Conservation (phyloP, 2,113 vertebrate species). For the Grammomys dolichurus region DNA sequence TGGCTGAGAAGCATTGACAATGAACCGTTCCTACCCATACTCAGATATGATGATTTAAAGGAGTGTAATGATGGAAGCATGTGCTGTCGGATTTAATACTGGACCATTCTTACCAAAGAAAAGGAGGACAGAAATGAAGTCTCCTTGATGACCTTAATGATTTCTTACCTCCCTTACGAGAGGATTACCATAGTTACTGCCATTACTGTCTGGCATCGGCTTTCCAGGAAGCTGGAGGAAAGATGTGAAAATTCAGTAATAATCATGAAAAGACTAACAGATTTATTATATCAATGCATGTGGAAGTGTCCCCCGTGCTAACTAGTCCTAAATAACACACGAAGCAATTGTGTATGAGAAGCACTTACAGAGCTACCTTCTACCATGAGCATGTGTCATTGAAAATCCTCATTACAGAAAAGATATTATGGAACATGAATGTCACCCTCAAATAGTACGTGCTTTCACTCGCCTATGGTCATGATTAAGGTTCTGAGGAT, state of each 20-base stretch:
- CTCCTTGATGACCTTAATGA: slow-evolving; percentile 29
- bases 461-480: not conserved
- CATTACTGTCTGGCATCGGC: slow-evolving; percentile 14
- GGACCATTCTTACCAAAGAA: not conserved
- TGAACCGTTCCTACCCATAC: not conserved
- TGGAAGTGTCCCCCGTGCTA: not conserved
- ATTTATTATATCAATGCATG: slow-evolving; percentile 35
- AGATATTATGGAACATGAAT: not conserved
- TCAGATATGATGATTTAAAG: not conserved
- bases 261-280: slow-evolving; percentile 68
- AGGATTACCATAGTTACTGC: slow-evolving; percentile 28
- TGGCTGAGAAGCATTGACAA: not conserved
- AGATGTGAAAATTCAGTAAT: slow-evolving; percentile 50
- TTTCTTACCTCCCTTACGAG: slow-evolving; percentile 18
- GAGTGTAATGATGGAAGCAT: not conserved
- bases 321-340: slow-evolving; percentile 49
- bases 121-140: not conserved
- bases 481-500: slow-evolving; percentile 4
- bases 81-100: not conserved
- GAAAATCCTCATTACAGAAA: slow-evolving; percentile 34
- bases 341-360: slow-evolving; percentile 33
- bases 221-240: slow-evolving; percentile 14
- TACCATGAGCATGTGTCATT: not conserved
- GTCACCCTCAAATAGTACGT: not conserved
- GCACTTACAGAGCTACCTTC: not conserved